These are phyloP conservation scores for Aphidius colemani DNA, from an alignment of 2,888 invertebrate genomes.

Conservation along the genomic window DNA sequence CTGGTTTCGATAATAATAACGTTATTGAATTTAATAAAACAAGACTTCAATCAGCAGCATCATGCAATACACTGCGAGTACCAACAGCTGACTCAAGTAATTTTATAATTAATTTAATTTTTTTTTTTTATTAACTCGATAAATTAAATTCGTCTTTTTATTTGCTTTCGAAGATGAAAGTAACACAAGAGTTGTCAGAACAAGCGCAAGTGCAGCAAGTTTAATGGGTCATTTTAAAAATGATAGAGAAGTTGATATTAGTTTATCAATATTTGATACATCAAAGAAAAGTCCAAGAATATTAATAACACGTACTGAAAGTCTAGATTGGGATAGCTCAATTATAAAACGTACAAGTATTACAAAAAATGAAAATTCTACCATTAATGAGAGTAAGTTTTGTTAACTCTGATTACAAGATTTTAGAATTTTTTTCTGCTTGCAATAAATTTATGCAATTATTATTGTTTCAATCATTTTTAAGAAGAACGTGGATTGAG, in stretches of 20 bases:
- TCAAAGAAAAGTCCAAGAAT: constrained; percentile 70
- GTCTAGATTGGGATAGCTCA: constrained; percentile 61
- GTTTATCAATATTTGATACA: constrained; percentile 34
- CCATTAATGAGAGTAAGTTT: constrained; percentile 49
- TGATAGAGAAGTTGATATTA: constrained; percentile 31
- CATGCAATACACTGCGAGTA: constrained; percentile 73
- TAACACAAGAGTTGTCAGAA: constrained; percentile 50
- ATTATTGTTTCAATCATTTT: constrained; percentile 2
- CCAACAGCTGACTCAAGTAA: constrained; percentile 61
- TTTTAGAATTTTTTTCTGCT: background rate
- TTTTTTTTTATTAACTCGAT: constrained; percentile 3
- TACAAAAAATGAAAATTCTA: constrained; percentile 33
- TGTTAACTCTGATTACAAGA: background rate
- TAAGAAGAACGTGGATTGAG: constrained; percentile 50
- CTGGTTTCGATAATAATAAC: constrained; percentile 47
- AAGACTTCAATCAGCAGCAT: constrained; percentile 67
- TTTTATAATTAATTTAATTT: constrained; percentile 22
- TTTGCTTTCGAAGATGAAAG: constrained; percentile 41
- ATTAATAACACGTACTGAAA: constrained; percentile 74
- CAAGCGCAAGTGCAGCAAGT: constrained; percentile 65
- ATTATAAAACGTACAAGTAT: constrained; percentile 41
- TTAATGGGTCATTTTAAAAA: constrained; percentile 58
- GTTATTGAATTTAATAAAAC: constrained; percentile 54
- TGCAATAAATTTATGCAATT: constrained; percentile 9
- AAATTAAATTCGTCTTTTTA: constrained; percentile 10